Evolutionary conservation across 2,888 invertebrate species (phyloP).

Genomic region (Agriopis marginaria): DNA sequence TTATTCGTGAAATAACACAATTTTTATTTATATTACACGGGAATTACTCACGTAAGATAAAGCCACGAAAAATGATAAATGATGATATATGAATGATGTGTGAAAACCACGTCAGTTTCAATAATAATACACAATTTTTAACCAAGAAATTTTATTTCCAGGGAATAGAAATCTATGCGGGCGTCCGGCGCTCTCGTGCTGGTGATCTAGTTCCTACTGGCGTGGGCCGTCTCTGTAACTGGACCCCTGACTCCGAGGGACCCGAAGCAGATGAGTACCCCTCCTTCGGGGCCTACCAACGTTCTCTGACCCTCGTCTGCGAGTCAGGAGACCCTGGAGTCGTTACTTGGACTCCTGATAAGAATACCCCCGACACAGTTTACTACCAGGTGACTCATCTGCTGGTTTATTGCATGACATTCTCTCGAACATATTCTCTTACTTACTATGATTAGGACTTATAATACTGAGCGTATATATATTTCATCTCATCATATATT

Average conservation of each 20-base stretch:
- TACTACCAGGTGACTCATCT: constrained; percentile 92
- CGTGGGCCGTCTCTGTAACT: constrained; percentile 94
- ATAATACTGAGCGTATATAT: not conserved
- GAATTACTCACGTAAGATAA: no score
- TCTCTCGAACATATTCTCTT: not conserved
- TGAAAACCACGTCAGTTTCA: no score
- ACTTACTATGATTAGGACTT: not conserved
- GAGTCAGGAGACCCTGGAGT: constrained; percentile 94
- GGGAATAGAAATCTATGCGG: constrained; percentile 94
- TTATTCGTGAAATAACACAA: no score
- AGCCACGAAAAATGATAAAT: no score
- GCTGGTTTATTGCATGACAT: constrained; percentile 23
- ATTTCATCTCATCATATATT: constrained; percentile 4
- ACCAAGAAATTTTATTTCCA: no score
- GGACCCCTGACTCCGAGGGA: constrained; percentile 91
- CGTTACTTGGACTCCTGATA: constrained; percentile 95
- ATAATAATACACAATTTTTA: no score
- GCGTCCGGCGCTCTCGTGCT: constrained; percentile 89
- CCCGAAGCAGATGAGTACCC: constrained; percentile 93
- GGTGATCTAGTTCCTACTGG: constrained; percentile 92
- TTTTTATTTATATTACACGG: no score
- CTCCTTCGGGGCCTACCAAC: constrained; percentile 96
- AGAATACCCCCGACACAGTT: constrained; percentile 94
- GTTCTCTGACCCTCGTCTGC: constrained; percentile 93
- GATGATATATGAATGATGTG: no score